Conservation (phyloP, 2,113 vertebrate genomes). For the Shinisaurus crocodilurus region DNA sequence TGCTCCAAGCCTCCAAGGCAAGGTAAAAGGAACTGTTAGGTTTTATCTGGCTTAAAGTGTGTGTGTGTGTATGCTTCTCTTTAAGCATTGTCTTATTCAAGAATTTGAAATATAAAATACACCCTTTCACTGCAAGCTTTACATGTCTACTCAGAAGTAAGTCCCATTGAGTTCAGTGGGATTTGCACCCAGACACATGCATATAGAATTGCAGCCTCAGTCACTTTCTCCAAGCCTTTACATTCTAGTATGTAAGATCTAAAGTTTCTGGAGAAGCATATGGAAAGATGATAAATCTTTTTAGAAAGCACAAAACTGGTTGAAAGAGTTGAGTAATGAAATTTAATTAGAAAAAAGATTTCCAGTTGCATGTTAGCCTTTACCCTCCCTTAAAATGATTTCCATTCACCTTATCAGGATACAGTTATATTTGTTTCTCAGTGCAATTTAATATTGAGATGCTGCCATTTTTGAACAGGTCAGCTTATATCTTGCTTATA, state of each 20-base stretch:
- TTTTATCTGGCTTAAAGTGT: neutral
- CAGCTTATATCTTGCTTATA: neutral
- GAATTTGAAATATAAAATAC: neutral
- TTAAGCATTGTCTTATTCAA: neutral
- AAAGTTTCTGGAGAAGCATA: neutral
- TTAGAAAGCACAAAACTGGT: neutral
- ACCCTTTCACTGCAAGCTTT: neutral
- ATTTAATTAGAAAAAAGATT: neutral
- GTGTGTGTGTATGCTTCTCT: neutral
- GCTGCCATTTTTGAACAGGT: neutral
- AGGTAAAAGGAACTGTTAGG: neutral
- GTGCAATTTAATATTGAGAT: neutral
- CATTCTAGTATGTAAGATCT: neutral
- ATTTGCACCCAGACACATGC: neutral
- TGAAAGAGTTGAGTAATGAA: constrained; percentile 26
- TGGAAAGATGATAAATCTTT: neutral
- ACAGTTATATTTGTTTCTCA: neutral
- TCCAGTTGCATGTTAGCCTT: neutral
- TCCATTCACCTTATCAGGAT: neutral
- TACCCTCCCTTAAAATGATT: neutral
- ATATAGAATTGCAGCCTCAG: neutral
- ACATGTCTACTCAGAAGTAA: no score
- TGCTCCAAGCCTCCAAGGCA: neutral
- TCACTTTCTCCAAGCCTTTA: neutral
- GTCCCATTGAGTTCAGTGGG: neutral